Evolutionary conservation across 2,113 vertebrate species (phyloP).

Genomic region (Fregetta grallaria): DNA sequence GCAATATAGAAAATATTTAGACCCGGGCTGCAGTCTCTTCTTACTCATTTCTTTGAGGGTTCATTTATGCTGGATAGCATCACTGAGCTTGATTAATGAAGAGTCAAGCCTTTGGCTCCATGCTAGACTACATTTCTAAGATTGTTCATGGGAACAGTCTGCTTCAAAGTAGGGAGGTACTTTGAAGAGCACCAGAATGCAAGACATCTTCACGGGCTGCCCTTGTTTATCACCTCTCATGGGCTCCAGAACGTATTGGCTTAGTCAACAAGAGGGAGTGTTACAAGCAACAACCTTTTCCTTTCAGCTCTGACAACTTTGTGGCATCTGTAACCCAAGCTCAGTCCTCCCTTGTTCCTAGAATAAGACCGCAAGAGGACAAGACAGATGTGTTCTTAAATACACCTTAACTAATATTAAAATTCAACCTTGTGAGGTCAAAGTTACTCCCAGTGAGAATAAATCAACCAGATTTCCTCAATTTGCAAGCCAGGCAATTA

Average conservation of each 20-base stretch:
- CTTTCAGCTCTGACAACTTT: background rate
- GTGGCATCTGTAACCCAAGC: background rate
- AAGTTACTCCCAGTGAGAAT: background rate
- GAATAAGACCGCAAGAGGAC: background rate
- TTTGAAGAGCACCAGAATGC: background rate
- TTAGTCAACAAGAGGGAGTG: background rate
- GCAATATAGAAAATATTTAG: background rate
- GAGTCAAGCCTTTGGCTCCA: background rate
- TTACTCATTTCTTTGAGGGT: background rate
- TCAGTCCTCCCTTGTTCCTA: background rate
- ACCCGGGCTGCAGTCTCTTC: background rate
- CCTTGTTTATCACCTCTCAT: background rate
- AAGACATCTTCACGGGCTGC: rapidly evolving
- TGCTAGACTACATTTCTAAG: background rate
- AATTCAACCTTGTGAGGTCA: background rate
- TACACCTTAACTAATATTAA: background rate
- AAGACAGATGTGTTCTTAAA: background rate
- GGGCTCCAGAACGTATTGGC: background rate
- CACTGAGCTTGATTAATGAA: background rate
- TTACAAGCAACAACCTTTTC: background rate
- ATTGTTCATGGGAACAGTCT: background rate
- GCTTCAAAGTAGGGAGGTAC: background rate
- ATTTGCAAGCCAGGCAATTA: background rate
- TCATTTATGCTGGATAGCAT: background rate
- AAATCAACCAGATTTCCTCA: background rate